Evolutionary conservation across 2,888 invertebrate genomes (phyloP), one percentile per base, ranked within the genome.

Genomic region (Junonia oenone): DNA sequence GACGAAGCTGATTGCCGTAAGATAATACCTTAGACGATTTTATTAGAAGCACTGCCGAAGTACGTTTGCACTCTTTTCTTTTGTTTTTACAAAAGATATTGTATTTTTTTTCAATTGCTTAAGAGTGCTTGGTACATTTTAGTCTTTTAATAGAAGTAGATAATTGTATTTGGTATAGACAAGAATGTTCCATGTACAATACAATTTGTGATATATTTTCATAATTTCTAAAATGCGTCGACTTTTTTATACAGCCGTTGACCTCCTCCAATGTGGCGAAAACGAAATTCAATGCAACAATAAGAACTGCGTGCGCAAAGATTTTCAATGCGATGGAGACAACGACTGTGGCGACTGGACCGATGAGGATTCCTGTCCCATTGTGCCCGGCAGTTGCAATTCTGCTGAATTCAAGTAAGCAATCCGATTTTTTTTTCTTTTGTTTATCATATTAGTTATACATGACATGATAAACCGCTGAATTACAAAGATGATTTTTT

Each of bases 281-380:
- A 93, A 92, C 6, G 95, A 96, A 71, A 94, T 95, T 63, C 94
- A 94, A 75, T 96, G 96, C 70, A 85, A 91, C 56, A 93, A 93
- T 70, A 92, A 92, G 26, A 92, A 93, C 54, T 97, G 97, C 75
- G 93, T 97, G 45, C 91, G 94, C 35, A 91, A 92, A 66, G 93
- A 94, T 57, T 96, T 95, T 73, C 93, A 93, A 60, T 97, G 97
- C 72, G 97, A 97, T 66, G 95, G 95, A 0, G 96, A 96, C 71
- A 95, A 96, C 70, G 96, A 97, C 72, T 97, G 97, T 69, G 96
- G 95, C 0, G 97, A 97, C 73, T 95, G 95, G 93, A 95, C 95
- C 51, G 97, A 97, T 69, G 97, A 97, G 73, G 94, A 95, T 68
- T 92, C 94, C 60, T 97, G 97, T 69, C 93, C 93, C 0, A 91